Conservation (phyloP, 1,140 invertebrate species). For the Pseudachorutes palmiensis region DNA sequence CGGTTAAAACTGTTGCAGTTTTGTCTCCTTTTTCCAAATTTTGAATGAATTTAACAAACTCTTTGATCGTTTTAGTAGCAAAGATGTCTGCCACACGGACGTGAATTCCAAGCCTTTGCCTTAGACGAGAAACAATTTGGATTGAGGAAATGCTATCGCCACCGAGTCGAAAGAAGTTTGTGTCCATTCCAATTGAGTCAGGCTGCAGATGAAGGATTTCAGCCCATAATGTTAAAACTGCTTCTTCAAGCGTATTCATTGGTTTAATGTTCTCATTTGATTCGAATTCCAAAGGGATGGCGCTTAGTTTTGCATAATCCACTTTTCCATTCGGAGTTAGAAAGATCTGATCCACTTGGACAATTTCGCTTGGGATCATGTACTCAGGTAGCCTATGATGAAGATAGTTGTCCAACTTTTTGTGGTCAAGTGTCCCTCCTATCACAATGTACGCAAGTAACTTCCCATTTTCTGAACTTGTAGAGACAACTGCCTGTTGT, state of each 20-base stretch:
- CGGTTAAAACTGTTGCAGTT: no score
- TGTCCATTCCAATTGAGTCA: not conserved
- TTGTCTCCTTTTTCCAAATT: no score
- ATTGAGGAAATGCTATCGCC: conserved; percentile 13
- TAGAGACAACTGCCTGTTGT: not conserved
- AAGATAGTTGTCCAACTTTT: conserved; percentile 7
- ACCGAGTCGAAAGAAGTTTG: conserved; percentile 16
- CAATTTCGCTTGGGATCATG: conserved; percentile 4
- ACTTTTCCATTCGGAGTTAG: not conserved
- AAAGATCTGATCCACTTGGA: not conserved
- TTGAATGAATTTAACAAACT: no score
- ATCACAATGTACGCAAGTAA: not conserved
- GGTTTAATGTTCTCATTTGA: no score
- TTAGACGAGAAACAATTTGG: not conserved
- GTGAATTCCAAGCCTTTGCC: not conserved
- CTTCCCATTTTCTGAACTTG: not conserved
- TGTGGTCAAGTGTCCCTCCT: not conserved
- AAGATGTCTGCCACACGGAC: not conserved
- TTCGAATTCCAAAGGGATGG: not conserved
- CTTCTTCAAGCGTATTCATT: no score
- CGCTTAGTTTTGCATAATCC: not conserved
- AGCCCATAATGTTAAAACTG: not conserved
- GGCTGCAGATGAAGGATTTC: not conserved
- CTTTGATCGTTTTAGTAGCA: not conserved
- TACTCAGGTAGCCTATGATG: no score